Evolutionary conservation across 2,113 vertebrate genomes (phyloP), one percentile per base, ranked within the genome.

Genomic region (Prochilodus magdalenae): DNA sequence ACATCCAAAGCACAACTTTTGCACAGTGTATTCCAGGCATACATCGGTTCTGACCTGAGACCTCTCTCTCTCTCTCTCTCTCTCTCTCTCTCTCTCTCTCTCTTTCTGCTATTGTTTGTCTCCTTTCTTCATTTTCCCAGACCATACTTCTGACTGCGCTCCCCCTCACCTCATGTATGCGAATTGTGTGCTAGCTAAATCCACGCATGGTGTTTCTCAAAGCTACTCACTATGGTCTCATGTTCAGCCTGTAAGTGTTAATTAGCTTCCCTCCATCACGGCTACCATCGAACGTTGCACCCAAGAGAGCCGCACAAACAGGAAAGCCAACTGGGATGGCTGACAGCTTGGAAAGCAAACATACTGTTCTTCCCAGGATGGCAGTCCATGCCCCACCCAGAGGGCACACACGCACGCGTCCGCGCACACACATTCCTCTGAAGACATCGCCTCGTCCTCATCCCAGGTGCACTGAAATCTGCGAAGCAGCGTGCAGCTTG

Each of bases 401-500:
- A 88, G 44, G 80, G 72, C 26, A 44, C n/a, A 59, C 40, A 11
- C 40, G 1, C 40, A 44, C 40, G 11, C 4, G 8, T 1, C 5
- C 36, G 27, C 70, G 60, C 66, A 27, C 13, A 36, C 69, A 77
- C 44, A 30, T 51, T 47, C 76, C 22, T 84, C 65, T 87, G 87
- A 90, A 92, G 87, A 89, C 88, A 87, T 87, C 89, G 80, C 84
- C 80, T 79, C 80, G 84, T 92, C 57, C 57, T 60, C 57, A n/a
- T 60, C 91, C 88, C 91, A 90, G 89, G 92, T 93, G 91, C 90
- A 90, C 88, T 87, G 85, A 93, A 93, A 93, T 93, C 89, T 92
- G 90, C 88, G 87, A 88, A 90, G 89, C 92, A 91, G 92, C 88
- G 90, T 93, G 93, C 91, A 90, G 89, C 88, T 90, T 94, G 93